phyloP scores from a whole-genome alignment of 2,888 invertebrate genomes.

The Chrysina gloriosa region DNA sequence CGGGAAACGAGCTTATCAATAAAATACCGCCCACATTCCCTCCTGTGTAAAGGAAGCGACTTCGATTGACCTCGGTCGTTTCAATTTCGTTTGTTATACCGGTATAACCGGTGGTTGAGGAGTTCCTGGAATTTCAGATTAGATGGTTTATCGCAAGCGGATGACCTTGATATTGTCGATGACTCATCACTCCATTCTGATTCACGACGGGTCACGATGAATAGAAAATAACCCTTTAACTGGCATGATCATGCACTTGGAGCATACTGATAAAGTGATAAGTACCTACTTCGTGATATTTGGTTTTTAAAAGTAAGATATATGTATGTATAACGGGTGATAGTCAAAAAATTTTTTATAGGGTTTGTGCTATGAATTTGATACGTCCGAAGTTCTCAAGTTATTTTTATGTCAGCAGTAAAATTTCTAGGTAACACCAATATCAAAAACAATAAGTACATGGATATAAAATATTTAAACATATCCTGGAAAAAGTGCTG shows the following conservation, averaged over 20 bases:
- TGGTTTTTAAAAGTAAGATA: no score
- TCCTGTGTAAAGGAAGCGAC: slow-evolving; percentile 10
- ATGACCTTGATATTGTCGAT: slow-evolving; percentile 30
- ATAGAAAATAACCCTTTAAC: neutral
- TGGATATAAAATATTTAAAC: no score
- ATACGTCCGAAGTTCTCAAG: no score
- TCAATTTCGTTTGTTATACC: slow-evolving; percentile 24
- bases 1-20: slow-evolving; percentile 22
- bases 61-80: slow-evolving; percentile 25
- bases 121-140: slow-evolving; percentile 33
- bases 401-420: no score
- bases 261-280: no score
- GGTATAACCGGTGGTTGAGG: slow-evolving; percentile 3
- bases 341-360: no score
- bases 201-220: slow-evolving; percentile 19
- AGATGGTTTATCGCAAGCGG: slow-evolving; percentile 29
- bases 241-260: neutral
- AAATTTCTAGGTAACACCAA: no score
- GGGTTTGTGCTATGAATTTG: no score
- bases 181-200: slow-evolving; percentile 25
- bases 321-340: no score
- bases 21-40: slow-evolving; percentile 3
- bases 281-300: no score
- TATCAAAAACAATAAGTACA: no score
- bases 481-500: no score